Evolutionary conservation across 2,888 invertebrate genomes (phyloP).

Genomic region (Incurvaria masculella): DNA sequence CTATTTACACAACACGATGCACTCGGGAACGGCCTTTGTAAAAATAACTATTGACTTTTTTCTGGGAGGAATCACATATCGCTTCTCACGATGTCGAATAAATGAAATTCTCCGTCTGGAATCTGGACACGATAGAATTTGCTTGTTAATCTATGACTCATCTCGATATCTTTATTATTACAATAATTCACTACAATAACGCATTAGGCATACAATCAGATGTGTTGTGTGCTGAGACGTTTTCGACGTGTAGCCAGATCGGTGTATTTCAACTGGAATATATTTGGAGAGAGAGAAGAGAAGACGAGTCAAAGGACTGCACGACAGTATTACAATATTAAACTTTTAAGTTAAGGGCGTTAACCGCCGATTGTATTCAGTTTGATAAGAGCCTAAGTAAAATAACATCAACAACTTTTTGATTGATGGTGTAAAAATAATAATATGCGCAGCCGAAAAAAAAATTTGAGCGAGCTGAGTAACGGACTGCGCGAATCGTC

Average conservation of each 20-base stretch:
- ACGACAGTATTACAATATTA: no score
- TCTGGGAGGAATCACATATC: constrained; percentile 39
- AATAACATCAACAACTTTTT: no score
- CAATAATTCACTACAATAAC: constrained; percentile 23
- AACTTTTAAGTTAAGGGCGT: no score
- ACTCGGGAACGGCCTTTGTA: constrained; percentile 38
- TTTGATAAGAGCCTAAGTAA: no score
- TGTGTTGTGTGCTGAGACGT: constrained; percentile 48
- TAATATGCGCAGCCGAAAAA: no score
- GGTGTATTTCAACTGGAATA: no score
- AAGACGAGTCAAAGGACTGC: no score
- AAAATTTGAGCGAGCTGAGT: no score
- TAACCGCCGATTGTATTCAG: no score
- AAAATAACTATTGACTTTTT: constrained; percentile 42
- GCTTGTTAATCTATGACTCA: constrained; percentile 43
- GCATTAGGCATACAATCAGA: constrained; percentile 45
- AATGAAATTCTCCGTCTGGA: constrained; percentile 49
- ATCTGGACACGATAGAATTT: constrained; percentile 47
- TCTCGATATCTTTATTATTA: constrained; percentile 48
- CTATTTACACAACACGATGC: constrained; percentile 55
- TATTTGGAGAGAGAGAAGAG: no score
- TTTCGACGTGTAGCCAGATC: not conserved
- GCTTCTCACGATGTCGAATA: constrained; percentile 48
- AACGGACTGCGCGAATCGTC: no score
- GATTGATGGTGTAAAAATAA: no score